Percentiles rank a stretch among this genome's conserved stretches.
phyloP scores from a whole-genome alignment of 2,888 invertebrate species.

The Labia minor region DNA sequence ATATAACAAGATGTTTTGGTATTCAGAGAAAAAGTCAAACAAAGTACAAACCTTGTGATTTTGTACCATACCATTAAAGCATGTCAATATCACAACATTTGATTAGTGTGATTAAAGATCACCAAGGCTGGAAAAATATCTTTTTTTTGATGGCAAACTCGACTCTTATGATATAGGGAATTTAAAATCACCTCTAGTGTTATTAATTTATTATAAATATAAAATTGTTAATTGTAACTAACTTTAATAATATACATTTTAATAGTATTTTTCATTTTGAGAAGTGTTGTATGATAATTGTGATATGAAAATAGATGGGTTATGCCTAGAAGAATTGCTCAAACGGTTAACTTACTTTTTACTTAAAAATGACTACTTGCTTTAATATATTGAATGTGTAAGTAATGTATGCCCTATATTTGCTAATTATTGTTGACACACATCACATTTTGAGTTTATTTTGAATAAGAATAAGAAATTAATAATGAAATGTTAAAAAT shows the following conservation, averaged over 20 bases:
- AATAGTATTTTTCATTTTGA: slow-evolving; percentile 8
- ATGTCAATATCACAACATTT: slow-evolving; percentile 13
- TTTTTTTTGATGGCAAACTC: neutral
- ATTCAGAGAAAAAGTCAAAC: neutral
- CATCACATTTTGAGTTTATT: no score
- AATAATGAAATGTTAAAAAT: no score
- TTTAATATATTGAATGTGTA: no score
- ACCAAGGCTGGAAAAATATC: slow-evolving; percentile 1
- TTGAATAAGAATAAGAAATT: no score
- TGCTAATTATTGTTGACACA: no score
- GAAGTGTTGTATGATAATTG: no score
- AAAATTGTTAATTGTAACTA: neutral
- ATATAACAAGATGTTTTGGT: neutral
- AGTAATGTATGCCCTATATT: no score
- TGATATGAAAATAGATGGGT: no score
- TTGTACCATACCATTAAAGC: neutral
- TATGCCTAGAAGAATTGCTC: no score
- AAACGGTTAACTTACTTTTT: no score
- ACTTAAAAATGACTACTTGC: no score
- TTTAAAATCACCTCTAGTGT: neutral
- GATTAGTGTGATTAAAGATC: neutral
- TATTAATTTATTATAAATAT: neutral
- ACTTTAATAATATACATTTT: neutral
- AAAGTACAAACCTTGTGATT: slow-evolving; percentile 13
- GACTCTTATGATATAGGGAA: neutral